Evolutionary conservation across 2,113 vertebrate genomes (phyloP), one percentile per base, ranked within the genome.

Genomic region (Axis porcinus): DNA sequence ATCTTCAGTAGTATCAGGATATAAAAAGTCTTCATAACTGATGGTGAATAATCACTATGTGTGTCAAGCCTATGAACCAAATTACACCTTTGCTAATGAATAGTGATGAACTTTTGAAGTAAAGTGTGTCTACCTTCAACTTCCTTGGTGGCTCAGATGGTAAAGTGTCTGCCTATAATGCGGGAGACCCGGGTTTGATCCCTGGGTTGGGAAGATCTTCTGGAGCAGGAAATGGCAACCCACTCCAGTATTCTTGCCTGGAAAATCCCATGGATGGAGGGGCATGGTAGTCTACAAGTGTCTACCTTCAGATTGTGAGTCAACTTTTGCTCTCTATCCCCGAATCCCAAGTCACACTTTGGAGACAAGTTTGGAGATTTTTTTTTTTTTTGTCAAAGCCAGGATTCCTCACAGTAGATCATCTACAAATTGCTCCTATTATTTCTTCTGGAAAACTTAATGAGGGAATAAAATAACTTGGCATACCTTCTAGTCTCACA

Each of bases 1-100:
- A 86, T 97, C 36, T 58, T 64, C 70, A 50, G 88, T 89, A 92
- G 91, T 67, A 95, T 97, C 33, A 79, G 81, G 89, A 50, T 96
- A 96, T 91, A 95, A 88, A 28, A 81, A 84, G 27, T 86, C 55
- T 64, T 96, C 64, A 62, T 89, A 30, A 6, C 43, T n/a, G 19
- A 28, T 74, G 11, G 28, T n/a, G 13, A 21, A 52, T 12, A 79
- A 62, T 21, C 40, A 47, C 5, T 82, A 10, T 7, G 54, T 21
- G 28, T 36, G 6, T 83, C 36, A 70, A 87, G 70, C 3, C 13
- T 85, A 17, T 82, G 6, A 84, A 40, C 52, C 91, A 33, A 79
- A 50, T 6, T 54, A 62, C 17, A 81, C 14, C 27, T 92, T 3
- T 52, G 45, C 55, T 55, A 67, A 30, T 8, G 16, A 7, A 19